Evolutionary conservation across 2,888 invertebrate species (phyloP), one percentile per base, ranked within the genome.

Genomic region (Dryomyza anilis): DNA sequence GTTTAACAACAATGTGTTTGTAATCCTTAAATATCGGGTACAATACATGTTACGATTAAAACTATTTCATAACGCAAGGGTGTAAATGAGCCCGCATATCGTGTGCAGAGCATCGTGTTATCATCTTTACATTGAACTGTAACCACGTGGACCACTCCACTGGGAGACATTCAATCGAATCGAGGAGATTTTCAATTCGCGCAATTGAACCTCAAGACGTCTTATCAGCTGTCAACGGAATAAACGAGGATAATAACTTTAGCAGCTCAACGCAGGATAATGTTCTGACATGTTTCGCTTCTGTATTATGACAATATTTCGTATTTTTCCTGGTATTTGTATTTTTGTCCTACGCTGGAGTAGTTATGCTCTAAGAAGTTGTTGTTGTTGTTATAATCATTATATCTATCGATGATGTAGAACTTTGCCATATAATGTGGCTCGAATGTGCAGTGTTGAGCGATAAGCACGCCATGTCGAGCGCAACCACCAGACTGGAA

Each of bases 211-310:
- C 56, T 25, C 56, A n/a, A 43, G 43, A 56, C 56, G 58, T 59
- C 45, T 59, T 46, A 45, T 59, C 46, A 46, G 58, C 46, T 59
- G 58, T 46, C 58, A 46, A 29, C 21, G 21, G 27, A 7, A 46
- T 45, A 30, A 59, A 59, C 59, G 48, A 56, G 56, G 39, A 23
- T 55, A 55, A 55, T 50, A 50, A 36, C 55, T 36, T 36, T 21
- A 36, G 39, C 56, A 23, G 56, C 56, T 39, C 39, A 12, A 25
- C 39, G 36, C 23, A 21, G 56, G 56, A 56, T 25, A 43, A 14
- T 36, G 50, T 25, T 25, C 2, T 12, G 10, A 25, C 50, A 21
- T 14, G 30, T 56, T 23, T 27, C 25, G 39, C 16, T 21, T 27
- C 39, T 29, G 30, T 30, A 19, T 53, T 16, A 30, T 30, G 30